Evolutionary conservation across 2,797 vertebrate genomes (phyloP), one percentile per base, ranked within the genome.

Genomic region (Amniataba percoides): DNA sequence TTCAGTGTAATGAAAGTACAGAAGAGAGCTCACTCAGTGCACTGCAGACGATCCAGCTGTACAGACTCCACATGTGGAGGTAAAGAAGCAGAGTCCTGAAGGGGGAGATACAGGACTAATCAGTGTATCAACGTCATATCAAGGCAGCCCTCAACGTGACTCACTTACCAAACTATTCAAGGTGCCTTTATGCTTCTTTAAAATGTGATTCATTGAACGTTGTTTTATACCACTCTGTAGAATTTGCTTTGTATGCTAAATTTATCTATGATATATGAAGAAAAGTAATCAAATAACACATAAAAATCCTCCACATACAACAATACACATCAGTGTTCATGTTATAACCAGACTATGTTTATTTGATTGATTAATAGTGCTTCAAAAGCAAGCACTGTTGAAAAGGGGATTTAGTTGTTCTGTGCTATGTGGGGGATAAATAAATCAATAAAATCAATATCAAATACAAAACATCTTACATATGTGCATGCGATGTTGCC

Each of bases 51-150:
- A 8, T 21, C 9, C 40, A 48, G 40, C 51, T 51, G 31, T 23
- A 16, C 46, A 51, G 14, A 7, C n/a, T 65, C 14, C 7, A 16
- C 34, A 23, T 3, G n/a, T 36, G 25, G 43, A 46, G 5, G 27
- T 23, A 7, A 69, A 10, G 34, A 57, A 36, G 31, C 23, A 16
- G 34, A 34, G 53, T 27, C 45, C 46, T 71, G 46, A 71, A 71
- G 68, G 57, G 34, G 68, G 56, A 40, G 68, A 60, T 51, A 51
- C 16, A 71, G 66, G 56, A 60, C n/a, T 15, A 58, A 60, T 27
- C 2, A 43, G 58, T 27, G 1, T 34, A 7, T 21, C 42, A 18
- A 16, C 3, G 46, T n/a, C 46, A n/a, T 9, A 7, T 59, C 39
- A 42, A 43, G n/a, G 21, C 15, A 13, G 25, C 15, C 53, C 46